phyloP scores from a whole-genome alignment of 2,113 vertebrate genomes.

The Phodopus roborovskii region DNA sequence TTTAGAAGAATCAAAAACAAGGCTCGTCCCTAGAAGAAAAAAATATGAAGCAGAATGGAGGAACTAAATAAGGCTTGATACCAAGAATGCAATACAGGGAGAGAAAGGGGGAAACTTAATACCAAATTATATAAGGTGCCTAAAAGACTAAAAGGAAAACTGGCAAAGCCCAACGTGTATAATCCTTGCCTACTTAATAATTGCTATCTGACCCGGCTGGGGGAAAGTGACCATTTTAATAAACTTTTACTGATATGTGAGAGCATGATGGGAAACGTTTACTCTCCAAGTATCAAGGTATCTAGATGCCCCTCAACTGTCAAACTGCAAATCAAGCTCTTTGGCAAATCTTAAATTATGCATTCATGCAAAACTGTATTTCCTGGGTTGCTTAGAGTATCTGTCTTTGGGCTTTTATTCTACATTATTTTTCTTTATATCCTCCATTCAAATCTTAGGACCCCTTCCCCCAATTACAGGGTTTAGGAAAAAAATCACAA shows the following conservation, averaged over 20 bases:
- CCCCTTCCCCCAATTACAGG: background rate
- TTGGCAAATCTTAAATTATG: constrained; percentile 51
- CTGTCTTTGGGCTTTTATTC: constrained; percentile 20
- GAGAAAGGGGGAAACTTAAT: background rate
- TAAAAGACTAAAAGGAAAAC: constrained; percentile 51
- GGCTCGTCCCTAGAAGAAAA: constrained; percentile 29
- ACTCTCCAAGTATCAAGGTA: constrained; percentile 20
- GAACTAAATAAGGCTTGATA: constrained; percentile 8
- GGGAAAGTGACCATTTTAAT: constrained; percentile 35
- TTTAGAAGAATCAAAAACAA: constrained; percentile 40
- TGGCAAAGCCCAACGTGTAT: background rate
- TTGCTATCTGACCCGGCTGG: background rate
- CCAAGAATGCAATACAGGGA: background rate
- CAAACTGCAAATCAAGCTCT: background rate
- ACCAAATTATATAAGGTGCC: background rate
- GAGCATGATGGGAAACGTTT: constrained; percentile 25
- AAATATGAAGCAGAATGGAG: background rate
- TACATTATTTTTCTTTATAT: constrained; percentile 28
- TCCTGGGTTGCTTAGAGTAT: constrained; percentile 30
- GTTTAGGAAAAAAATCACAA: background rate
- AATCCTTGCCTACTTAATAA: constrained; percentile 40
- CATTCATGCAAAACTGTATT: background rate
- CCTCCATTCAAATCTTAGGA: constrained; percentile 42
- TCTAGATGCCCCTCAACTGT: background rate
- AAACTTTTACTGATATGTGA: background rate